phyloP scores from a whole-genome alignment of 2,797 vertebrate species.

The Hippocampus kuda region DNA sequence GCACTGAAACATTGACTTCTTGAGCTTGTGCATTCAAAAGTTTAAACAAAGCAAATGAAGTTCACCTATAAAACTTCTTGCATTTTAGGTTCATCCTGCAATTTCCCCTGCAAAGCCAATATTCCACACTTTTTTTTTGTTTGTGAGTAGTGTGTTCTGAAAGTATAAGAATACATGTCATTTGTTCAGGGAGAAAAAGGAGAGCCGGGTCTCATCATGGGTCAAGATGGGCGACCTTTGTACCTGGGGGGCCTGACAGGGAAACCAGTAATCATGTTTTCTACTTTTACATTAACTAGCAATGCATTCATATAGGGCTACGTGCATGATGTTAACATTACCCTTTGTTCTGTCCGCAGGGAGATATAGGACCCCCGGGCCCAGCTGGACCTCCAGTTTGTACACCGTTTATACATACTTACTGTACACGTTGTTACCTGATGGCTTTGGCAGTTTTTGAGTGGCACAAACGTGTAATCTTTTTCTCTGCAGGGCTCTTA shows the following conservation, averaged over 20 bases:
- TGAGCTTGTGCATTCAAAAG: neutral
- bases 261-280: constrained; percentile 34
- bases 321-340: neutral
- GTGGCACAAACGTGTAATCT: neutral
- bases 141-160: neutral
- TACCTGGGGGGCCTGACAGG: constrained; percentile 46
- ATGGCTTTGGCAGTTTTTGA: neutral
- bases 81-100: neutral
- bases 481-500: constrained; percentile 44
- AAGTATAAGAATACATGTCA: neutral
- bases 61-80: neutral
- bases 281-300: neutral
- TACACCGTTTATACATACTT: neutral
- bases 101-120: neutral
- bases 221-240: constrained; percentile 57
- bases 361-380: constrained; percentile 48
- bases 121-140: neutral
- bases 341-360: constrained; percentile 37
- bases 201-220: constrained; percentile 69
- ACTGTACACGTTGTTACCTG: neutral
- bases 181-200: constrained; percentile 79
- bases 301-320: neutral
- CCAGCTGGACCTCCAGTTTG: constrained; percentile 54
- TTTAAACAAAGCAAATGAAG: neutral
- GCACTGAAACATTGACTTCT: neutral